Evolutionary conservation across 2,797 vertebrate species (phyloP), one percentile per base, ranked within the genome.

Genomic region (Sparus aurata): DNA sequence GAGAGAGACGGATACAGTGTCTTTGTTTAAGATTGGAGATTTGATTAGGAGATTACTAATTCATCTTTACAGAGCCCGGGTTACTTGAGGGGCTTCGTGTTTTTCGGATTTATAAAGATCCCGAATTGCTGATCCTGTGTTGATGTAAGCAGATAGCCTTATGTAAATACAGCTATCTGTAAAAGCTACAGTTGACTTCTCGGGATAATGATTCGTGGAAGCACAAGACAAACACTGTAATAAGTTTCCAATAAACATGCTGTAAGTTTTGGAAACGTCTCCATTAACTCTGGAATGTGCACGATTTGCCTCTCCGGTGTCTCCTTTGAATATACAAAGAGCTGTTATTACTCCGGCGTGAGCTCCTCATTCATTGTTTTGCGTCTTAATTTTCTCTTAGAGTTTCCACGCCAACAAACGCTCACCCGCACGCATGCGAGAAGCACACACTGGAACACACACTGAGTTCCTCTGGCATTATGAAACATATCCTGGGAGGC

Each of bases 41-140:
- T 80, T 93, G 90, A 93, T 92, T 88, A 85, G 83, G 86, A 89
- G 89, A 93, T 93, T 91, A 93, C 81, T 86, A 89, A 89, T 87
- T 91, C 74, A 82, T 86, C 81, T 81, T 84, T 58, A 82, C 80
- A 90, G 80, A 82, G 69, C 86, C 87, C 62, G 27, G 38, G 75
- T 93, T 84, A 85, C 86, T 81, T 69, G 59, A 85, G 73, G 30
- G 77, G 74, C 55, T 69, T 41, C 67, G 53, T 91, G 79, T 86
- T 84, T 84, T 86, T 82, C 6, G 77, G 84, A 91, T 91, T 87
- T 82, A 72, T 34, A 79, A 69, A 77, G 81, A 84, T 73, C 74
- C 85, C 69, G 18, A 64, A 52, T 85, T 79, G 77, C 66, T 73
- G 55, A 83, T 83, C 62, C 71, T 67, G 58, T 54, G 53, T 70